A percentile compares a stretch with the other conserved stretches of the same genome.
phyloP scores from a whole-genome alignment of 2,888 invertebrate species.

The Harpalus rubripes region DNA sequence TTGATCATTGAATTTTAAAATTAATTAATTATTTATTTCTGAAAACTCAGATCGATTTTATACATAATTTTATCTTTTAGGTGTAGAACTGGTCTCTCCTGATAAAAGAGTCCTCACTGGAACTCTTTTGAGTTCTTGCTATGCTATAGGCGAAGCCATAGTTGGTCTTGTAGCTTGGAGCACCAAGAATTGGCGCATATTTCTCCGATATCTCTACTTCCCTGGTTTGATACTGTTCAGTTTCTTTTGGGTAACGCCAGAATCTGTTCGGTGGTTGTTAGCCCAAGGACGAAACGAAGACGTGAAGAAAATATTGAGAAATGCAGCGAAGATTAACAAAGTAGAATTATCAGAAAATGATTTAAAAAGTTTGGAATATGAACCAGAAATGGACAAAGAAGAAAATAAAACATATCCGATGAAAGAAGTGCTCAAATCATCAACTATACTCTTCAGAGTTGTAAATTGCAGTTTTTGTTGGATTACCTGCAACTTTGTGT shows the following conservation, averaged over 20 bases:
- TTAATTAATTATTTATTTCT: too few relatives aligned
- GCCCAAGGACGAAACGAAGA: conserved; percentile 80
- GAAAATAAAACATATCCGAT: conserved; percentile 69
- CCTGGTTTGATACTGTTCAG: conserved; percentile 84
- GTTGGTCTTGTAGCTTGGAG: conserved; percentile 85
- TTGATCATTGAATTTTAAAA: too few relatives aligned
- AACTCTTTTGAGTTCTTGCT: conserved; percentile 84
- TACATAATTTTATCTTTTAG: conserved; percentile 75
- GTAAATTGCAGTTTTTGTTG: conserved; percentile 88
- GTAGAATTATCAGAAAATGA: conserved; percentile 79
- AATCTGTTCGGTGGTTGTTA: conserved; percentile 88
- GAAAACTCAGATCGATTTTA: background rate
- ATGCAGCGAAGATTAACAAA: conserved; percentile 83
- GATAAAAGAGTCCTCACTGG: conserved; percentile 86
- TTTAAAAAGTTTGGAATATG: conserved; percentile 75
- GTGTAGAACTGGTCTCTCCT: conserved; percentile 88
- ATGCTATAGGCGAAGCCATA: conserved; percentile 85
- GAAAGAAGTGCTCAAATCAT: conserved; percentile 79
- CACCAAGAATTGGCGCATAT: conserved; percentile 84
- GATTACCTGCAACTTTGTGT: conserved; percentile 88
- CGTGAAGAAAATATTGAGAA: conserved; percentile 81
- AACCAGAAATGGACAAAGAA: conserved; percentile 62
- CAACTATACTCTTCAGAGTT: conserved; percentile 79
- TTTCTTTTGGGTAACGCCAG: conserved; percentile 85
- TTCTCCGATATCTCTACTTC: conserved; percentile 78